Base-by-base conservation (phyloP, 2,888 invertebrate genomes). In the Homarus gammarus region DNA sequence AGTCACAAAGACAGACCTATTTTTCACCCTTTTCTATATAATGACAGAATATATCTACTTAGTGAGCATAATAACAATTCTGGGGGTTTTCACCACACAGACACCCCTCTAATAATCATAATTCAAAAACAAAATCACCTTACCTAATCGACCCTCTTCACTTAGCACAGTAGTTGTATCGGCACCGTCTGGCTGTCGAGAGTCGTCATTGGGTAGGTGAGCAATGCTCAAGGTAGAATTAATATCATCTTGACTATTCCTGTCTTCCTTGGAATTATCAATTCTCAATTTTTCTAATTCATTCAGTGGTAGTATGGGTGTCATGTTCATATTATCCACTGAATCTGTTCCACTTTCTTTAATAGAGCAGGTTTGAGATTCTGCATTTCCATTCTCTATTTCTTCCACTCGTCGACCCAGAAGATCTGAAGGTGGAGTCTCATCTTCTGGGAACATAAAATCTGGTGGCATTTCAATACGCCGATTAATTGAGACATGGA, bases 381-480 rank as follows among this genome's bases (percentile, higher is more conserved):
- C 88, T 40, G 18, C 38, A 27, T 72, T 31, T n/a, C 79, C 75
- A 86, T 78, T 79, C 18, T 88, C 87, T 38, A 79, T 83, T 61
- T 82, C 85, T 33, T 84, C 79, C 38, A 83, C 84, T 5, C 51
- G 68, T 10, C 90, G 82, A 15, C 87, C 86, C 1, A 92, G 56
- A 15, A 93, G 84, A 88, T 93, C 93, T 5, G 92, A 91, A 0
- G 93, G 92, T 33, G 93, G 92, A 22, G 92, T 91, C 51, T 92
- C 92, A 72, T 92, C 92, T 89, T 93, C 93, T 2, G 97, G 96
- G 94, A 97, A 97, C 84, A 97, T 94, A 94, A 97, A 97, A 33
- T 96, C 96, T 22, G 97, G 96, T 83, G 97, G 97, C 96, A 97
- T 96, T 94, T 97, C 97, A 93, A 97, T 97, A 90, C 97, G 95